Base-by-base conservation (phyloP, 2,113 vertebrate genomes). In the Penelope pileata region DNA sequence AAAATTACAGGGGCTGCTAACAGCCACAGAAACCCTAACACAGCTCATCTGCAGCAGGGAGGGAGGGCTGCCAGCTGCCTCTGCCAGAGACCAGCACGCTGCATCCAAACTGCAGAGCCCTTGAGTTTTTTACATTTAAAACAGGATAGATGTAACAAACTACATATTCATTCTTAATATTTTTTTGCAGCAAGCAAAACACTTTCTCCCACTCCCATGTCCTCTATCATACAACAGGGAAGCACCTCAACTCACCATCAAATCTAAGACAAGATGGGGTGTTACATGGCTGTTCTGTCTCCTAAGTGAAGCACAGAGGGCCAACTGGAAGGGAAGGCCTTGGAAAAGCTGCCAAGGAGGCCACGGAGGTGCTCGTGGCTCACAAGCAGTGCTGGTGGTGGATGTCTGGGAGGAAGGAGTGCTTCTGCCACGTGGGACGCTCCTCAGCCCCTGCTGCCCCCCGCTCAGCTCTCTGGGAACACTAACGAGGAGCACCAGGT, bases 341-440 rank as follows among this genome's bases (percentile, higher is more conserved):
- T 1, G 0, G 48, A 18, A 60, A 10, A 43, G 64, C 42, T 45
- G 56, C 73, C 47, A 5, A 0, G 14, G 34, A 29, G 32, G 24
- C 0, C 2, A 7, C 3, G 66, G 67, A 26, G 21, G 16, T 5
- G 2, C 30, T 2, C 1, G 5, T 6, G 54, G 42, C 51, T 79
- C 69, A 32, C 43, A 21, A 66, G 73, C 27, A 0, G 2, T 15
- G 16, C 5, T 1, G 2, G 43, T 32, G 9, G 14, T 0, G 4
- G 66, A n/a, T n/a, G n/a, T n/a, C 15, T 1, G 36, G 34, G 24
- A 4, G 2, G 34, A 56, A 2, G 2, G 53, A 63, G 38, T 21
- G 19, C 24, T 26, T 8, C 3, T 1, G 73, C 5, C 63, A 27
- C 48, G 12, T 2, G 2, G 59, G 32, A 54, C 7, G 0, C 38